These are phyloP conservation scores for Halcyon smyrnensis DNA, from an alignment of 2,797 vertebrate species.

Conservation along the genomic window DNA sequence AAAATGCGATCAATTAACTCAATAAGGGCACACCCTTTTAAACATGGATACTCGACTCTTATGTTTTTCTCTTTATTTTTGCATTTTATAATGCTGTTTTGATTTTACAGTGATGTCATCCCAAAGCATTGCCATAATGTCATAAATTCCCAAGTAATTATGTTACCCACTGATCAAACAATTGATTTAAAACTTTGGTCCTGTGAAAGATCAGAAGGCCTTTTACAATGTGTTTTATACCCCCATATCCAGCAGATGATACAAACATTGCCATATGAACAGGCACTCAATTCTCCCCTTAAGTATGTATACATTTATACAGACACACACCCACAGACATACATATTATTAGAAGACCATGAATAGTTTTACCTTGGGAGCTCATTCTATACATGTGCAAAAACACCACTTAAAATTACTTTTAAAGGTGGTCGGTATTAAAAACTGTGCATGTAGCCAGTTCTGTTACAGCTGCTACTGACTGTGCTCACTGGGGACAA, in stretches of 20 bases:
- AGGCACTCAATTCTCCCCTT: neutral
- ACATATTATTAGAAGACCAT: neutral
- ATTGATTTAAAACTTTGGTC: neutral
- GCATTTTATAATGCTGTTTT: neutral
- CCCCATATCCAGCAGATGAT: neutral
- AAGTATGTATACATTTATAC: neutral
- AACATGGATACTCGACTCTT: neutral
- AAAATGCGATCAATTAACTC: neutral
- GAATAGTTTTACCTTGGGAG: neutral
- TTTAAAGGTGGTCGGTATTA: conserved; percentile 38
- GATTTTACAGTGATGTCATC: neutral
- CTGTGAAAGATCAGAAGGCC: neutral
- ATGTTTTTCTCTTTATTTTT: neutral
- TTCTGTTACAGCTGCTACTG: conserved; percentile 41
- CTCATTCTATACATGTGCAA: neutral
- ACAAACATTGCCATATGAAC: neutral
- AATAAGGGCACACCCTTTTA: neutral
- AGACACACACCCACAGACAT: neutral
- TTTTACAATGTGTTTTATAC: neutral
- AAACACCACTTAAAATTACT: conserved; percentile 9
- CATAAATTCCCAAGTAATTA: neutral
- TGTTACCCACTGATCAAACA: neutral
- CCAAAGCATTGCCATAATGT: neutral
- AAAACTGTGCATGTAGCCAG: neutral
- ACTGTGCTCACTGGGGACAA: conserved; percentile 9